phyloP scores from a whole-genome alignment of 2,888 invertebrate genomes.

The Artemia sp. region DNA sequence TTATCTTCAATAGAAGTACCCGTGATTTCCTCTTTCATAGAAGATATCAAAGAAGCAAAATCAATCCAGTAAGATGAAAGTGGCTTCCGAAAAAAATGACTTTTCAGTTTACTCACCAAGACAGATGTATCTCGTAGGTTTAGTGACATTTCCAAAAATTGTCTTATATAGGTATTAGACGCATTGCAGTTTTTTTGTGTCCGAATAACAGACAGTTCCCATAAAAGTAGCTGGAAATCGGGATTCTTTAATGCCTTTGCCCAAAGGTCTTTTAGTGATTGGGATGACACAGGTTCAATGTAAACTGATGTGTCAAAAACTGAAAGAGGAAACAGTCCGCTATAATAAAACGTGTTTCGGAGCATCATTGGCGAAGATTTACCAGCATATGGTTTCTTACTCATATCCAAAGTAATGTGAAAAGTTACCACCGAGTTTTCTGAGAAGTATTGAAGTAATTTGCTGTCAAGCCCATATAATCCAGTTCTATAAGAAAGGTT shows the following conservation, averaged over 20 bases:
- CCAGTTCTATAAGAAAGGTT: neutral
- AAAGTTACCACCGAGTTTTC: neutral
- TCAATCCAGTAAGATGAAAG: conserved; percentile 10
- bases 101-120: neutral
- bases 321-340: neutral
- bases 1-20: neutral
- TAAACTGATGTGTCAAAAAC: neutral
- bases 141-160: too few relatives aligned
- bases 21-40: neutral
- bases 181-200: too few relatives aligned
- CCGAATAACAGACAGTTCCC: too few relatives aligned
- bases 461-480: neutral
- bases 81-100: neutral
- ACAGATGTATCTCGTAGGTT: too few relatives aligned
- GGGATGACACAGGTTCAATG: too few relatives aligned
- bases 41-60: neutral
- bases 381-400: neutral
- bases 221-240: too few relatives aligned
- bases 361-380: neutral
- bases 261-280: too few relatives aligned
- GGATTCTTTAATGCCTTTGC: too few relatives aligned
- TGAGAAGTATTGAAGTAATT: conserved; percentile 6
- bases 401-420: too few relatives aligned
- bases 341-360: neutral
- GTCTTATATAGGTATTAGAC: too few relatives aligned